Base-by-base conservation (phyloP, 1,140 invertebrate species). In the Tetragnatha versicolor region DNA sequence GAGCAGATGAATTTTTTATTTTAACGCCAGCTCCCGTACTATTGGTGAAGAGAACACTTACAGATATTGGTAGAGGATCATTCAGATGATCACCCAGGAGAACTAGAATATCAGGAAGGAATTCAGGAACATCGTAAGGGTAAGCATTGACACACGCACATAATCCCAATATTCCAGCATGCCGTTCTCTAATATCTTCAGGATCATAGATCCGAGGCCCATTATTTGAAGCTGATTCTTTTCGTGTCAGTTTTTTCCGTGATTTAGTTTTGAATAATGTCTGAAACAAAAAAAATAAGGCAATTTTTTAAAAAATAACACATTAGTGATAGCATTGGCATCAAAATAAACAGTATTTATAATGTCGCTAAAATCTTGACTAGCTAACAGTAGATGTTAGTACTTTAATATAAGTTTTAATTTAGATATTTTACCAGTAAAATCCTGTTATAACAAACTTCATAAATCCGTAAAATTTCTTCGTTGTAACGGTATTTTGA, bases 51-150 rank as follows among this genome's bases (percentile, higher is more conserved):
- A 7, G 27, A n/a, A 20, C 22, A 88, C 89, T 89, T 86, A 95
- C 94, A 58, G 94, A 93, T 85, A 98, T 94, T 4, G 96, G 95
- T 86, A 96, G 93, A 5, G 94, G 93, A 85, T 96, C 95, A 84
- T 92, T 91, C 5, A 95, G 87, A 86, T 96, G 93, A 25, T 89
- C 86, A 75, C 91, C 91, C 10, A 98, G 87, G 78, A 92, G 88
- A 81, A 92, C 90, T 79, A 98, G 90, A 60, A 97, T 89, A 31
- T 91, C 89, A 17, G 96, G 95, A 75, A 98, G 87, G 83, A 91
- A 91, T 35, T 92, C 89, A 2, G 95, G 94, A 42, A 98, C 90
- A 83, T 95, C 93, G 84, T 98, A 98, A 0, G 96, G 96, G 86
- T 92, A 91, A 7, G 95, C 93, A 80, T 90, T 90, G 12, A 98